These are phyloP conservation scores for Uromys caudimaculatus DNA, from an alignment of 2,797 vertebrate species.

Conservation along the genomic window DNA sequence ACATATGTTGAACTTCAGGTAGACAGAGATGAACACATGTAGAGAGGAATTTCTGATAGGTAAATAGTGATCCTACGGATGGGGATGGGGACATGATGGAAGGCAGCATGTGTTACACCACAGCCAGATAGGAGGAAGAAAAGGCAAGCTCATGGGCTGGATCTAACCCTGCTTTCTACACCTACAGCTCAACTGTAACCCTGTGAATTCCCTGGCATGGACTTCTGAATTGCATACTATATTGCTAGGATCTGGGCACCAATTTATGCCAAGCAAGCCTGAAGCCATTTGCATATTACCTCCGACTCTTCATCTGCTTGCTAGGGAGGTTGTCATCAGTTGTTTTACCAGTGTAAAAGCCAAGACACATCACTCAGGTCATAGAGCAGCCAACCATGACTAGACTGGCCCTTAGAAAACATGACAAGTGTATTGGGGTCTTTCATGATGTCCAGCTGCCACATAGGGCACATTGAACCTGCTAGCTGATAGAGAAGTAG, in stretches of 20 bases:
- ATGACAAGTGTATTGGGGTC: background rate
- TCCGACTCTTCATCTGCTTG: background rate
- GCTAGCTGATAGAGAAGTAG: accelerated
- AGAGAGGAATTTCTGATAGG: background rate
- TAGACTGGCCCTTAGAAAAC: background rate
- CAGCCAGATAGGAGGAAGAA: background rate
- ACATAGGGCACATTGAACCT: background rate
- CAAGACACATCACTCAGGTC: background rate
- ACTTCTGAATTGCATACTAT: background rate
- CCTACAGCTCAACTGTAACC: background rate
- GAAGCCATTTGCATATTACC: background rate
- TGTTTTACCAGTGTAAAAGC: constrained; percentile 21
- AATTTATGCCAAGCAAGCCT: background rate
- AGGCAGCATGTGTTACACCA: background rate
- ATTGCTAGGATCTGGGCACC: background rate
- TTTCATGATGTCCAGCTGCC: background rate
- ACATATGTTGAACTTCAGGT: background rate
- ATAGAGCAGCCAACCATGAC: background rate
- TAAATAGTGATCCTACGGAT: background rate
- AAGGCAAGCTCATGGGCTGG: background rate
- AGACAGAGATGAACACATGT: background rate
- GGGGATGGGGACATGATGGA: background rate
- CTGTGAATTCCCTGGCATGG: background rate
- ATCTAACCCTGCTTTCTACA: background rate
- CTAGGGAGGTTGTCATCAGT: background rate